Base-by-base conservation (phyloP, 1,140 invertebrate species). In the Lethocerus indicus region DNA sequence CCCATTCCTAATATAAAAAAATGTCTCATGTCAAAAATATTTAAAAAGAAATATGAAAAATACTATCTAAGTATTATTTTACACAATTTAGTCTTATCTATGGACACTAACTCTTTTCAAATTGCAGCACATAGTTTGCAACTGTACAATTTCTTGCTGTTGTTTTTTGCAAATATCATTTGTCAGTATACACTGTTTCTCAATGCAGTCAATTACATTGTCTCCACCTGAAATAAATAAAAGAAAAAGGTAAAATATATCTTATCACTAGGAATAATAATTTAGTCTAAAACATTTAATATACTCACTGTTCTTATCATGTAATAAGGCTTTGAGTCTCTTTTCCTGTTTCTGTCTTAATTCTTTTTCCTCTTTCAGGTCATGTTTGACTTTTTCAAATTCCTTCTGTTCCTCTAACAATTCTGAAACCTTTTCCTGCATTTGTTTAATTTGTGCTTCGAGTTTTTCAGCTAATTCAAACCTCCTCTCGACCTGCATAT, bases 121-220 rank as follows among this genome's bases (percentile, higher is more conserved):
- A 24, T 39, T 39, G 29, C 48, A 53, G 32, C 54, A 56, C 0
- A 56, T 27, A 18, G 28, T 37, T 14, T 56, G 54, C 18, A 56
- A 40, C 36, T 56, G 44, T n/a, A 29, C 39, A 13, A 56, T 71
- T 53, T 82, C 75, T 18, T 85, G 63, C 63, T 86, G 81, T 42
- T 78, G 71, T 52, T 78, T 72, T 35, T 78, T 75, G 25, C 79
- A 76, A 14, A 77, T 66, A 26, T 83, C 78, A 45, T 83, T 81
- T 3, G 75, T 68, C 1, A 71, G 66, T 58, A 83, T 81, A 1
- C 75, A 73, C 28, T 72, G 69, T 51, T 81, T 63, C 54, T 60
- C 55, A 36, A 61, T 59, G 28, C 63, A 60, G 7, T 62, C 52
- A 6, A 64, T 59, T 1, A 54, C 43, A 13, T 68, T 46, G 45